Base-by-base conservation (phyloP, 2,888 invertebrate species). In the Athripsodes cinereus region DNA sequence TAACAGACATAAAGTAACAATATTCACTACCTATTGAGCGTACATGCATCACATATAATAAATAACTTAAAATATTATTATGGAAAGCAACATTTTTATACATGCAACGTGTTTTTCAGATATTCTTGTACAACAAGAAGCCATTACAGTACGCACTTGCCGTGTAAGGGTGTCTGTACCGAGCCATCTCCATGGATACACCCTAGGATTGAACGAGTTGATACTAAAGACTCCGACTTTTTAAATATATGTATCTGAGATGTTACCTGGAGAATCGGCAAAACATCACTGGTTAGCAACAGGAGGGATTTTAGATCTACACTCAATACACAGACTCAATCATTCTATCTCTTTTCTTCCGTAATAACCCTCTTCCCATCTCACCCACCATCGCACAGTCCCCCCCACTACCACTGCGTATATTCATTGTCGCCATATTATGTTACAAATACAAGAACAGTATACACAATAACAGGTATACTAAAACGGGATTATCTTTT, bases 121-220 rank as follows among this genome's bases (percentile, higher is more conserved):
- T n/a, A n/a, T 26, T 26, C 3, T 26, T 26, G 10, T 26, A 26
- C 3, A 26, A 26, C 3, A 6, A n/a, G 50, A 53, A 48, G 31
- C 20, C 22, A 57, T 19, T 40, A 51, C 13, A 44, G 20, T 16
- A 63, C 61, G 49, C 59, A 78, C 78, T 77, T 67, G 60, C 26
- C 31, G 78, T 74, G 74, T 74, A 78, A 67, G 71, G 76, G 46
- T 77, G 72, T 62, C 79, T 75, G 72, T 75, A 77, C 48, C 78
- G 74, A 64, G 78, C 76, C 76, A 78, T 77, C 74, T 79, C 79
- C 79, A 79, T 79, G 65, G 69, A 72, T 55, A 61, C 72, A 67
- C 62, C 66, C 72, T 74, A 76, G 69, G 67, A 34, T 52, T n/a
- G 40, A 22, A 51, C 21, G 40, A 34, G 46, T 20, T n/a, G 50